Percentiles rank a stretch among this genome's conserved stretches.
Evolutionary conservation across 2,888 invertebrate genomes (phyloP).

Genomic region (Lepeophtheirus nordmannii): DNA sequence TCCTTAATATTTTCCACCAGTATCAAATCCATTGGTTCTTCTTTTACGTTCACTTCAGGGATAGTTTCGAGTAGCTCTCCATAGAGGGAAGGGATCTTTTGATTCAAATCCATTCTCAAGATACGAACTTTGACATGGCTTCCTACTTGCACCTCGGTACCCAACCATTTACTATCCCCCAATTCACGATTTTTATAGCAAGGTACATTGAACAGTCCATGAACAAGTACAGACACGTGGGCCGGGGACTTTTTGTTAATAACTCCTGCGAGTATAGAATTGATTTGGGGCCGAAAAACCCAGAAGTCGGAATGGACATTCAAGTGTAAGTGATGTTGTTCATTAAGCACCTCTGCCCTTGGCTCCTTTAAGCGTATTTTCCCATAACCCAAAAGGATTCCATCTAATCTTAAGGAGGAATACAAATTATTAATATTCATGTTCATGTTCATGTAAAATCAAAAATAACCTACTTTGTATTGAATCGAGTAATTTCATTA

Average conservation of each 20-base stretch:
- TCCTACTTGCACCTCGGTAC: not conserved
- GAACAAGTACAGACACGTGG: constrained; percentile 13
- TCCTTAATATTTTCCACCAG: constrained; percentile 2
- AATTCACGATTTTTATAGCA: not conserved
- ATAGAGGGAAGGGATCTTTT: constrained; percentile 13
- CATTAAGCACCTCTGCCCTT: constrained; percentile 1
- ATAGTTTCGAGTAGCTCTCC: not conserved
- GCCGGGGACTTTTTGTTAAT: constrained; percentile 10
- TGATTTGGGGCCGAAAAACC: constrained; percentile 7
- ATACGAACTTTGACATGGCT: not conserved
- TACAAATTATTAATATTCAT: not conserved
- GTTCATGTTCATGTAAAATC: too few species aligned
- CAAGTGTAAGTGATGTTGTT: constrained; percentile 9
- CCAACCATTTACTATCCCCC: not conserved
- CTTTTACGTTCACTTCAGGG: not conserved
- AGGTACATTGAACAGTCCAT: constrained; percentile 18
- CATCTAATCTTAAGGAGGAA: not conserved
- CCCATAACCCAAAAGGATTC: constrained; percentile 11
- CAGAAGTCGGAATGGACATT: constrained; percentile 15
- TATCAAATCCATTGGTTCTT: not conserved
- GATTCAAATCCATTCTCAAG: not conserved
- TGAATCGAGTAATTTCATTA: not conserved
- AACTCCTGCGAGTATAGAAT: constrained; percentile 6
- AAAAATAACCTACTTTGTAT: constrained; percentile 6
- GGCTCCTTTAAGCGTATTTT: constrained; percentile 2